Conservation (phyloP, 2,113 vertebrate genomes). For the Larimichthys crocea region DNA sequence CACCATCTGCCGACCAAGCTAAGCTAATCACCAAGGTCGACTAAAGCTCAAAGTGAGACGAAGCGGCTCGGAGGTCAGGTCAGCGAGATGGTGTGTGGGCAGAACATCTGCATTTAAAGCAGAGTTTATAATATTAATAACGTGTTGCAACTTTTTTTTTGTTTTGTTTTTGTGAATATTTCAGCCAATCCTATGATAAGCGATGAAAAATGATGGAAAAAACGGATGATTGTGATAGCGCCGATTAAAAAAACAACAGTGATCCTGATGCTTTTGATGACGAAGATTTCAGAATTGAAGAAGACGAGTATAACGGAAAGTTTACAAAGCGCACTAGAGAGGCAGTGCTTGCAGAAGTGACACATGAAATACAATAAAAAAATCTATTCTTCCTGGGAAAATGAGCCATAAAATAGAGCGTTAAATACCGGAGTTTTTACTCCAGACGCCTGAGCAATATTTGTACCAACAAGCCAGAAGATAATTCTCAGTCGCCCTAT, state of each 20-base stretch:
- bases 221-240: too few species aligned
- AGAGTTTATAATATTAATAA: too few species aligned
- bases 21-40: conserved; percentile 73
- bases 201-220: too few species aligned
- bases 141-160: too few species aligned
- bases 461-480: conserved; percentile 28
- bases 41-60: conserved; percentile 66
- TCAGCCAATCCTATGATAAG: too few species aligned
- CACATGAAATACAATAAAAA: conserved; percentile 16
- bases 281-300: background rate
- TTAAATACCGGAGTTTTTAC: conserved; percentile 45
- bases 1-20: conserved; percentile 63
- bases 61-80: conserved; percentile 52
- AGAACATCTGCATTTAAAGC: conserved; percentile 11
- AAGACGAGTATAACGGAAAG: background rate
- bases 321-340: conserved; percentile 2
- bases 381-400: conserved; percentile 51
- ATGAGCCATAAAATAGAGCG: conserved; percentile 62
- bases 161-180: too few species aligned
- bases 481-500: conserved; percentile 17
- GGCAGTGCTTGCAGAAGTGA: background rate
- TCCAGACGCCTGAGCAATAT: conserved; percentile 45
- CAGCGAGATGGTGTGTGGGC: conserved; percentile 9
- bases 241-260: too few species aligned
- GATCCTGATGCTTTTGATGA: background rate